Conservation (phyloP, 2,113 vertebrate species). For the Oryzias curvinotus region DNA sequence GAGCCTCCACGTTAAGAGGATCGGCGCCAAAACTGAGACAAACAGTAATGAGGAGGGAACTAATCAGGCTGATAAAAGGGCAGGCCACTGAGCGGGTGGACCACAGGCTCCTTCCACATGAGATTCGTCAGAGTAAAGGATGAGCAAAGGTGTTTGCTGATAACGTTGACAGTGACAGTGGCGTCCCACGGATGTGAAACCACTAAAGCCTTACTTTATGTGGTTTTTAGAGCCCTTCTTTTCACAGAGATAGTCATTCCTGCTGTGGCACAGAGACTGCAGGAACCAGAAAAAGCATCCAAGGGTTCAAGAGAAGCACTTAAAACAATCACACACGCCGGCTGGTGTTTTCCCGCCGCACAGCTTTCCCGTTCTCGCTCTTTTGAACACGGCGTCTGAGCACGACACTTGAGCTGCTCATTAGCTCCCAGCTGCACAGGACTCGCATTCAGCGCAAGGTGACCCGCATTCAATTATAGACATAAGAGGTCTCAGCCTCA, state of each 20-base stretch:
- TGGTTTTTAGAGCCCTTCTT: no score
- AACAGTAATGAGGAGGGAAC: conserved; percentile 5
- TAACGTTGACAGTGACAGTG: conserved; percentile 14
- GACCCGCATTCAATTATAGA: conserved; percentile 33
- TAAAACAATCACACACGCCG: neutral
- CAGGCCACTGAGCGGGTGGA: conserved; percentile 23
- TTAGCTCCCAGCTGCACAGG: conserved; percentile 35
- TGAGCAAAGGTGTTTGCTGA: conserved; percentile 24
- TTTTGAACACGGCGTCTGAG: conserved; percentile 18
- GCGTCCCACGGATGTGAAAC: no score
- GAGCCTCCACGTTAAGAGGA: neutral
- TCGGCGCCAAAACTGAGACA: conserved; percentile 6
- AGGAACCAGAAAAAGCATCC: no score
- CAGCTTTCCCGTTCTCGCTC: conserved; percentile 25
- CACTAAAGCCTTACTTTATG: no score
- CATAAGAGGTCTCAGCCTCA: conserved; percentile 47
- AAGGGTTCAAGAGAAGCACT: no score
- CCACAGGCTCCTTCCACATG: conserved; percentile 1
- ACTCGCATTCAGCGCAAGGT: conserved; percentile 27
- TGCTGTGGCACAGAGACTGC: no score
- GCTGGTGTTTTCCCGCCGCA: neutral
- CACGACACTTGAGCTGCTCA: conserved; percentile 36
- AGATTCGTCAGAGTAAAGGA: conserved; percentile 25
- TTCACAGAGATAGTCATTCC: no score
- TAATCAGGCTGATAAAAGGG: conserved; percentile 20